These are phyloP conservation scores for Scortum barcoo DNA, from an alignment of 2,113 vertebrate species.

Conservation along the genomic window DNA sequence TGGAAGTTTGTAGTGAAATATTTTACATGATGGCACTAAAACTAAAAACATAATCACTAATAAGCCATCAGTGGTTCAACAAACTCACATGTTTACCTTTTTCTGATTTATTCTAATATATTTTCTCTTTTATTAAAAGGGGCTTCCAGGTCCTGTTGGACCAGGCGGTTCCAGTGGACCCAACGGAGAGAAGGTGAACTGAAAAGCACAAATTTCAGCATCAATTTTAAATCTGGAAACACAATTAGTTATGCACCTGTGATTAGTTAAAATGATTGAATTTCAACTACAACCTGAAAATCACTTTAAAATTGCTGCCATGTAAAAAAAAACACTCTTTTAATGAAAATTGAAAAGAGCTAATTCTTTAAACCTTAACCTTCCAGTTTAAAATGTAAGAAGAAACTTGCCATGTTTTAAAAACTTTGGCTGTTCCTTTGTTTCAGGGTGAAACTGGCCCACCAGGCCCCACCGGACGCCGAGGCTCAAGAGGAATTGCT, in stretches of 20 bases:
- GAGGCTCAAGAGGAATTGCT: slow-evolving; percentile 92
- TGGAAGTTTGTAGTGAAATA: background rate
- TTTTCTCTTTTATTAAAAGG: slow-evolving; percentile 81
- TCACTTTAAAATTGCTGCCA: no score
- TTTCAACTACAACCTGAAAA: background rate
- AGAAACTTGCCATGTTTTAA: background rate
- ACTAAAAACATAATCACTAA: background rate
- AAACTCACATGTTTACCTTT: background rate
- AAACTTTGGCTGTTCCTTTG: slow-evolving; percentile 17
- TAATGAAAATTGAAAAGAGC: background rate
- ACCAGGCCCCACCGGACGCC: slow-evolving; percentile 90
- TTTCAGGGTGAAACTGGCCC: slow-evolving; percentile 95
- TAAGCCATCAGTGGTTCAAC: background rate
- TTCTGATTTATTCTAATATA: background rate
- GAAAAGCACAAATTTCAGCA: background rate
- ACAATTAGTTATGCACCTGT: background rate
- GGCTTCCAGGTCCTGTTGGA: slow-evolving; percentile 93
- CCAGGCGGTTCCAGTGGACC: slow-evolving; percentile 90
- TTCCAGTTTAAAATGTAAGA: background rate
- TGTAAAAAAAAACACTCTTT: no score
- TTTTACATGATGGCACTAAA: background rate
- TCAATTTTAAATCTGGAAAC: background rate
- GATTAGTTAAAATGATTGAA: background rate
- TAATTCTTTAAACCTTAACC: background rate
- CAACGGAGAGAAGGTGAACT: slow-evolving; percentile 93